A percentile compares a stretch with the other conserved stretches of the same genome.
phyloP scores from a whole-genome alignment of 1,140 invertebrate genomes.

The Eueides isabella region DNA sequence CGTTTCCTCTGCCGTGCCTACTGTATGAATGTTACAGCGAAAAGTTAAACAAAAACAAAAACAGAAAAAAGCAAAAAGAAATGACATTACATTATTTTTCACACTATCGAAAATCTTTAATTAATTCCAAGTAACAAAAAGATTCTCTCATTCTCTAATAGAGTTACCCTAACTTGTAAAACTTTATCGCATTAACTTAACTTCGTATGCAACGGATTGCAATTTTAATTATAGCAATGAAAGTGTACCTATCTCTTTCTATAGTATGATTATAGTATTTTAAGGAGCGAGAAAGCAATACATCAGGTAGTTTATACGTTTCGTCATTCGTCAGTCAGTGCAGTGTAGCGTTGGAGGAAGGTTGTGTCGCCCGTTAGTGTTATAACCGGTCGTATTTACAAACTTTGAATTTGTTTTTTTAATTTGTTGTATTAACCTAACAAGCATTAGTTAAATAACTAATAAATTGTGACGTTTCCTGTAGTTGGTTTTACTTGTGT shows the following conservation, averaged over 20 bases:
- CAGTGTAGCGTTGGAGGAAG: constrained; percentile 48
- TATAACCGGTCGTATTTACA: constrained; percentile 67
- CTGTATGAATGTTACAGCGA: too few species aligned
- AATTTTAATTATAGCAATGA: constrained; percentile 35
- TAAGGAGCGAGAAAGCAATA: constrained; percentile 44
- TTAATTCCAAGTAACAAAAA: constrained; percentile 29
- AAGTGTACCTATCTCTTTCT: constrained; percentile 53
- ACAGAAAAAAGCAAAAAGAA: too few species aligned
- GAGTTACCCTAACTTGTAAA: constrained; percentile 43
- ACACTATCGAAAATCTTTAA: too few species aligned
- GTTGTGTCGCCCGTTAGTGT: constrained; percentile 44
- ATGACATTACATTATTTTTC: too few species aligned
- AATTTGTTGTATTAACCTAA: not conserved
- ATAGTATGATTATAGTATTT: constrained; percentile 15
- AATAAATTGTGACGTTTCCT: constrained; percentile 41
- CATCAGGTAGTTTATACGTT: constrained; percentile 46
- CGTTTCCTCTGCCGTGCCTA: too few species aligned
- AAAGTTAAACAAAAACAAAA: not conserved
- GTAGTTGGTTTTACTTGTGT: constrained; percentile 56
- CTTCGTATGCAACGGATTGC: constrained; percentile 59
- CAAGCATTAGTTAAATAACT: constrained; percentile 32
- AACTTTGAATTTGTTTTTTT: constrained; percentile 73
- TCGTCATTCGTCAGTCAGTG: constrained; percentile 52
- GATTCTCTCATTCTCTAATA: constrained; percentile 30
- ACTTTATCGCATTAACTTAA: constrained; percentile 47